Percentiles rank a stretch among this genome's conserved stretches.
Evolutionary conservation across 2,888 invertebrate species (phyloP).

Genomic region (Elegia similella): DNA sequence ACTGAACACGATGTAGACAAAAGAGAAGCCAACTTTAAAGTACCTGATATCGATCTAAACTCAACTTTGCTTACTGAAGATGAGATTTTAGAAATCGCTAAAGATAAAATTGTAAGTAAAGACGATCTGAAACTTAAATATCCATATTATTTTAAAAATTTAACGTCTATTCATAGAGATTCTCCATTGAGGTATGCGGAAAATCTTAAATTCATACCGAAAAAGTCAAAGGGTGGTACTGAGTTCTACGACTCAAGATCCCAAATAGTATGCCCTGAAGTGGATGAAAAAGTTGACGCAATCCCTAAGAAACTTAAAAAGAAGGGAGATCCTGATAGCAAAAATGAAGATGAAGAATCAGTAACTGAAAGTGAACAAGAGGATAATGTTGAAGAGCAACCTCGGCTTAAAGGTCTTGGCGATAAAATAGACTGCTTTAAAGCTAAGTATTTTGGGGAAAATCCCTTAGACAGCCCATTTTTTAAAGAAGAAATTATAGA

Average conservation of each 20-base stretch:
- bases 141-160: slow-evolving; percentile 83
- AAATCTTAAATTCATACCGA: slow-evolving; percentile 83
- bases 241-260: slow-evolving; percentile 86
- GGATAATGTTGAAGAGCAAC: slow-evolving; percentile 53
- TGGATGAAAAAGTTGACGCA: slow-evolving; percentile 78
- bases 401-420: slow-evolving; percentile 84
- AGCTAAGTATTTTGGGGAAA: slow-evolving; percentile 87
- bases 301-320: slow-evolving; percentile 75
- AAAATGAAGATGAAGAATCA: slow-evolving; percentile 47
- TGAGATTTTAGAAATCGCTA: slow-evolving; percentile 43
- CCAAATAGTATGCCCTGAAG: slow-evolving; percentile 75
- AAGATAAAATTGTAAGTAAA: slow-evolving; percentile 37
- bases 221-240: slow-evolving; percentile 84
- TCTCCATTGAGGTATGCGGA: slow-evolving; percentile 86
- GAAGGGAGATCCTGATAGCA: slow-evolving; percentile 50
- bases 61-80: slow-evolving; percentile 50
- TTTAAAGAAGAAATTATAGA: slow-evolving; percentile 82
- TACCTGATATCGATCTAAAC: slow-evolving; percentile 56
- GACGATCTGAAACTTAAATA: slow-evolving; percentile 74
- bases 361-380: slow-evolving; percentile 32
- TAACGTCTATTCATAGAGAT: slow-evolving; percentile 62
- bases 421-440: slow-evolving; percentile 89
- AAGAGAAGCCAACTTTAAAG: slow-evolving; percentile 48
- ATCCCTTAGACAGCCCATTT: slow-evolving; percentile 89
- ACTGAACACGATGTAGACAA: slow-evolving; percentile 48